phyloP scores from a whole-genome alignment of 2,888 invertebrate genomes.

The Phorcus lineatus region DNA sequence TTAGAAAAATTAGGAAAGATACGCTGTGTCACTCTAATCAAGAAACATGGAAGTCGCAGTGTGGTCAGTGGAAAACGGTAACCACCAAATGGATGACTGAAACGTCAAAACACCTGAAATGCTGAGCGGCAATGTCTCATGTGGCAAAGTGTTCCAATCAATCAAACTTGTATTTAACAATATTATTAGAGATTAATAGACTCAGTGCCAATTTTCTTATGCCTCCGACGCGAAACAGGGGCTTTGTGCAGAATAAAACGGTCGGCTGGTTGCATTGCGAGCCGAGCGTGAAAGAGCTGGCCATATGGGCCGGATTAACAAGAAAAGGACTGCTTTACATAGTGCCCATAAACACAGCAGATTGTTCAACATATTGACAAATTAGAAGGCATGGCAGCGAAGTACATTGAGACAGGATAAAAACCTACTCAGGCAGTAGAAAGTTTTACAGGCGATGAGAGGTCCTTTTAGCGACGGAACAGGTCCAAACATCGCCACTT shows the following conservation, averaged over 20 bases:
- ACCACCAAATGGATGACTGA: too few species aligned
- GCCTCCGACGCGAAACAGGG: neutral
- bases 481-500: too few species aligned
- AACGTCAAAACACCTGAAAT: too few species aligned
- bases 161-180: neutral
- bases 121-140: too few species aligned
- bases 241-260: neutral
- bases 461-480: too few species aligned
- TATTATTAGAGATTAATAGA: conserved; percentile 9
- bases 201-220: neutral
- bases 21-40: too few species aligned
- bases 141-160: neutral
- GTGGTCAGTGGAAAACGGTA: too few species aligned
- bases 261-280: neutral
- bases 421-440: too few species aligned
- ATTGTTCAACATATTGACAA: neutral
- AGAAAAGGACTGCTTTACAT: neutral
- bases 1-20: too few species aligned
- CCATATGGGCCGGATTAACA: neutral
- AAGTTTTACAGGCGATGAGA: too few species aligned
- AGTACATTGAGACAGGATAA: too few species aligned
- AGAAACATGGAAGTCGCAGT: too few species aligned
- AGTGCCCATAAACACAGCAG: neutral
- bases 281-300: neutral
- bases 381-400: neutral